Conservation (phyloP, 2,888 invertebrate genomes). For the Ecliptopera silaceata region DNA sequence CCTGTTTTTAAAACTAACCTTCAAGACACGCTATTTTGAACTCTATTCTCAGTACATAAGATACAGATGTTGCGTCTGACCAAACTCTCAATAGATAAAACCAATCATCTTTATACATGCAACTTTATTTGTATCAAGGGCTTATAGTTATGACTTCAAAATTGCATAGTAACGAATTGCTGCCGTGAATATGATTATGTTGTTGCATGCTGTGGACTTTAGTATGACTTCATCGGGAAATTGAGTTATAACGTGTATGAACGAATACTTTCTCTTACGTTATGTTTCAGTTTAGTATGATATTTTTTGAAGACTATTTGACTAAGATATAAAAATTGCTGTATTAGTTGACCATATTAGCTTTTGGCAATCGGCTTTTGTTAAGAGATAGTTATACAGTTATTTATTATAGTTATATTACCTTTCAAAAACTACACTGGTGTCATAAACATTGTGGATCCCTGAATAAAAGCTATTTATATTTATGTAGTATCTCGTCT, state of each 20-base stretch:
- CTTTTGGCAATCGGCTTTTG: too few species aligned
- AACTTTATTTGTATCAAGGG: conserved; percentile 59
- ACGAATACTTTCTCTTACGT: not conserved
- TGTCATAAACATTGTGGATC: too few species aligned
- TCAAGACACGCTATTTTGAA: conserved; percentile 35
- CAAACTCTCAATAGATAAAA: conserved; percentile 52
- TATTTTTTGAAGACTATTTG: too few species aligned
- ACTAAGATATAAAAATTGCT: too few species aligned
- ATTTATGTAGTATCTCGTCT: too few species aligned
- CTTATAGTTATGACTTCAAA: conserved; percentile 55
- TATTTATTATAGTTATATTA: too few species aligned
- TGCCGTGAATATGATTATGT: conserved; percentile 56
- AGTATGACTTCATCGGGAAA: conserved; percentile 27
- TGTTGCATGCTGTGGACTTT: conserved; percentile 32
- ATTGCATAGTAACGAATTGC: conserved; percentile 45
- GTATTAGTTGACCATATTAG: too few species aligned
- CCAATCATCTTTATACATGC: conserved; percentile 62
- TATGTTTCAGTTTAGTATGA: too few species aligned
- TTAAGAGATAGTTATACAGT: too few species aligned
- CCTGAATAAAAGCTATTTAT: too few species aligned
- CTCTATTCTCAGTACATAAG: conserved; percentile 34
- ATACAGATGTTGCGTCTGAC: conserved; percentile 39
- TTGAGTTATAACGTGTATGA: conserved; percentile 13
- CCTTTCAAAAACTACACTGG: too few species aligned
- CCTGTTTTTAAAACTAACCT: conserved; percentile 44